Percentiles rank a stretch among this genome's conserved stretches.
Conservation (phyloP, 2,888 invertebrate genomes). For the Bursaphelenchus okinawaensis region DNA sequence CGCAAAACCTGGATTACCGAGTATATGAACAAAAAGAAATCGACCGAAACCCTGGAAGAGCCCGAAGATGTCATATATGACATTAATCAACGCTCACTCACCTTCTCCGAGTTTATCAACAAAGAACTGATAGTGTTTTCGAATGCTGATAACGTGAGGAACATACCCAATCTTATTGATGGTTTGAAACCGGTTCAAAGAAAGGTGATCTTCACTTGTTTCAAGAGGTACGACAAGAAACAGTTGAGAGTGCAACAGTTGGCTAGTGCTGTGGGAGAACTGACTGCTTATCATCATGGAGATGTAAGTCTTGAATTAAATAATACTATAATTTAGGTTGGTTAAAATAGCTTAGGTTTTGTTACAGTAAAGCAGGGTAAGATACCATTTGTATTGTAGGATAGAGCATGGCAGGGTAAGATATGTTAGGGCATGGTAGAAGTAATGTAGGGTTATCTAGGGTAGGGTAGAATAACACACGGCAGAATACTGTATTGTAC, state of each 20-base stretch:
- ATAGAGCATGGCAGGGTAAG: too few species aligned
- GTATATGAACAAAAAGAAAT: constrained; percentile 74
- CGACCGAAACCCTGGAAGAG: constrained; percentile 35
- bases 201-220: constrained; percentile 67
- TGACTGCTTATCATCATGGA: constrained; percentile 97
- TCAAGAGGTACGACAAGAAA: constrained; percentile 88
- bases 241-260: constrained; percentile 95
- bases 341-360: too few species aligned
- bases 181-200: constrained; percentile 93
- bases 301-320: constrained; percentile 63
- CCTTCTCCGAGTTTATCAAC: constrained; percentile 52
- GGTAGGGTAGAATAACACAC: too few species aligned
- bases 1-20: constrained; percentile 93
- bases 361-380: too few species aligned
- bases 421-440: too few species aligned
- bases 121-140: constrained; percentile 55
- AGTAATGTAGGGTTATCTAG: too few species aligned
- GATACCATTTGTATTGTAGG: too few species aligned
- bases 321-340: constrained; percentile 16
- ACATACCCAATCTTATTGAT: constrained; percentile 68
- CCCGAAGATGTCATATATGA: constrained; percentile 52
- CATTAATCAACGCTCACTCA: constrained; percentile 45
- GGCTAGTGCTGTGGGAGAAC: constrained; percentile 92
- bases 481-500: too few species aligned
- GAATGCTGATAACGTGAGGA: constrained; percentile 63